Base-by-base conservation (phyloP, 2,797 vertebrate genomes). In the Melopsittacus undulatus region DNA sequence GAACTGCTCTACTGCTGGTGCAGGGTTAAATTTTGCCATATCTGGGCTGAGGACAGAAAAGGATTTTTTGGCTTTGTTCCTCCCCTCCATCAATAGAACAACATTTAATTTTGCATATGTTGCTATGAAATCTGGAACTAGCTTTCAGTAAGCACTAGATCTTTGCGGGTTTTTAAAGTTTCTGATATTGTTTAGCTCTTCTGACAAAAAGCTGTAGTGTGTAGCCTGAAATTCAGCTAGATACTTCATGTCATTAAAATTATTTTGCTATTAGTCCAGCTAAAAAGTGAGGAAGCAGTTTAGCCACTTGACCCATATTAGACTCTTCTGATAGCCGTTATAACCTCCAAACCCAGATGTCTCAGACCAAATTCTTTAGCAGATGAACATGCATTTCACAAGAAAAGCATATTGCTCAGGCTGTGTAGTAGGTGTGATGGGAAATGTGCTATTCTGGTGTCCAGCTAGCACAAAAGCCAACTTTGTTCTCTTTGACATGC, bases 401-500 rank as follows among this genome's bases (percentile, higher is more conserved):
- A 51, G 70, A 92, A 85, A 89, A 70, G 5, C 57, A 10, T 62
- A 83, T 78, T 92, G n/a, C 29, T 80, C 34, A 30, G 42, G 79
- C 93, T 89, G 49, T 61, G 57, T 79, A 82, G 89, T 86, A 96
- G 95, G 74, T 94, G 81, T 95, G 87, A 92, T 78, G 76, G 83
- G 90, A 96, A 79, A 96, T 91, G 89, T 38, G 88, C 78, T 77
- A 57, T 5, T 4, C 38, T 64, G 89, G 63, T 82, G 38, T 82
- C 83, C 82, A 93, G 88, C 64, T 72, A 90, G 42, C 74, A 77
- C 38, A 88, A 74, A 66, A 75, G 29, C 70, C 63, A 93, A 83
- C 70, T 91, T 96, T 38, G 12, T 83, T 73, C 75, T 68, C 77
- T 93, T 81, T 83, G 95, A 92, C 96, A 97, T 97, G 97, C 91